Base-by-base conservation (phyloP, 2,113 vertebrate species). In the Crotalus helleri region DNA sequence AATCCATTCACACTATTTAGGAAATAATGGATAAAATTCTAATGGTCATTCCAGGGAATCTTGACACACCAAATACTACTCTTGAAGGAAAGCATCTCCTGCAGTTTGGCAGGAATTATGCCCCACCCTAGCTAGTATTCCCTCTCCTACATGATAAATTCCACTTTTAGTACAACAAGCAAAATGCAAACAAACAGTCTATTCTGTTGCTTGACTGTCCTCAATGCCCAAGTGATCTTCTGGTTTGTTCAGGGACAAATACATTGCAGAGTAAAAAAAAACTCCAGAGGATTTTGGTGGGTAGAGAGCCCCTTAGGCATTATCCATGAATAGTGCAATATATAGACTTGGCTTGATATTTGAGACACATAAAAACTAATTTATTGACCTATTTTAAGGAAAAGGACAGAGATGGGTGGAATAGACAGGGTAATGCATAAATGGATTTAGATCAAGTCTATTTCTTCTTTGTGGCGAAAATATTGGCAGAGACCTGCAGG, bases 231-330 rank as follows among this genome's bases (percentile, higher is more conserved):
- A 85, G 21, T 29, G 90, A 49, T 53, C 9, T 88, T 81, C 8
- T n/a, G 88, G 90, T 58, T 91, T 90, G 88, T 51, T 85, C 64
- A 58, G 64, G 61, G 93, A 88, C 54, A 91, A 49, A 89, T 93
- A 93, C 46, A 90, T 55, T 87, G 81, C 89, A 91, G 57, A 46
- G 92, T 46, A 6, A 39, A 93, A 64, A 91, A 93, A 91, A 93
- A 90, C 81, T 93, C 92, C 17, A 29, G 74, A 85, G 53, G 69
- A 29, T 29, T 11, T 55, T 23, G 33, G 51, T 51, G 85, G 69
- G 57, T 26, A 1, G 33, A 5, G 4, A 9, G 21, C 39, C 86
- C 61, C 26, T 81, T 88, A 90, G 93, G 86, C 61, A 91, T 91
- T 81, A 46, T 54, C 17, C 39, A 88, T 91, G 86, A 91, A 91